A percentile compares a stretch with the other conserved stretches of the same genome.
These are phyloP conservation scores for Tiliacea aurago DNA, from an alignment of 2,888 invertebrate species.

Conservation along the genomic window DNA sequence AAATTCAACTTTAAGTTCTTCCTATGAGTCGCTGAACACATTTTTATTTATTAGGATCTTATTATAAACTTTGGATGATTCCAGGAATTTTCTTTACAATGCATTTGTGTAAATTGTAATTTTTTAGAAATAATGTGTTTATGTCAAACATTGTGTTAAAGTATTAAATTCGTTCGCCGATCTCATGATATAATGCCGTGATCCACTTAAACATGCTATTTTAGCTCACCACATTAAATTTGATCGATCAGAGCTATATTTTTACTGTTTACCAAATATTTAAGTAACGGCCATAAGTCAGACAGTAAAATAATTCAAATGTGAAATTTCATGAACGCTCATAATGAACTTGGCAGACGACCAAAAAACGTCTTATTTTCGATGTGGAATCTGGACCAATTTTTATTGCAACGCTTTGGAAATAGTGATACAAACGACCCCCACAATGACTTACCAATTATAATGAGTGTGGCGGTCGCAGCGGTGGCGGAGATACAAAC, in stretches of 20 bases:
- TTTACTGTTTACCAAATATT: slow-evolving; percentile 91
- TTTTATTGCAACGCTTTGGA: slow-evolving; percentile 89
- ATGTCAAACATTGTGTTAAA: slow-evolving; percentile 73
- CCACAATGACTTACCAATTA: slow-evolving; percentile 82
- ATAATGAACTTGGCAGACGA: slow-evolving; percentile 90
- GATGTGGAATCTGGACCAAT: slow-evolving; percentile 90
- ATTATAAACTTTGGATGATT: slow-evolving; percentile 41
- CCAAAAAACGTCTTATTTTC: slow-evolving; percentile 91
- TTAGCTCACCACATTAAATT: slow-evolving; percentile 87
- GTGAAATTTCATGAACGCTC: slow-evolving; percentile 91
- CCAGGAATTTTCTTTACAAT: slow-evolving; percentile 32
- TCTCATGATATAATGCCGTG: slow-evolving; percentile 77
- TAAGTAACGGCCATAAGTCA: slow-evolving; percentile 91
- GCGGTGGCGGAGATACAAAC: slow-evolving; percentile 55
- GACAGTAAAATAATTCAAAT: slow-evolving; percentile 91
- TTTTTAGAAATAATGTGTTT: slow-evolving; percentile 70
- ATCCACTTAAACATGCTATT: slow-evolving; percentile 87
- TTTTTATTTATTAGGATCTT: slow-evolving; percentile 27
- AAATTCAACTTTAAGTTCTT: slow-evolving; percentile 1
- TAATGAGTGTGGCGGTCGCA: slow-evolving; percentile 62
- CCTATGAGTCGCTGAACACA: not conserved
- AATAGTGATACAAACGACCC: slow-evolving; percentile 85
- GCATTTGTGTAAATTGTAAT: slow-evolving; percentile 60
- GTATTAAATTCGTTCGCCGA: slow-evolving; percentile 69
- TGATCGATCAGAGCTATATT: slow-evolving; percentile 90